Base-by-base conservation (phyloP, 2,797 vertebrate genomes). In the Rhinophrynus dorsalis region DNA sequence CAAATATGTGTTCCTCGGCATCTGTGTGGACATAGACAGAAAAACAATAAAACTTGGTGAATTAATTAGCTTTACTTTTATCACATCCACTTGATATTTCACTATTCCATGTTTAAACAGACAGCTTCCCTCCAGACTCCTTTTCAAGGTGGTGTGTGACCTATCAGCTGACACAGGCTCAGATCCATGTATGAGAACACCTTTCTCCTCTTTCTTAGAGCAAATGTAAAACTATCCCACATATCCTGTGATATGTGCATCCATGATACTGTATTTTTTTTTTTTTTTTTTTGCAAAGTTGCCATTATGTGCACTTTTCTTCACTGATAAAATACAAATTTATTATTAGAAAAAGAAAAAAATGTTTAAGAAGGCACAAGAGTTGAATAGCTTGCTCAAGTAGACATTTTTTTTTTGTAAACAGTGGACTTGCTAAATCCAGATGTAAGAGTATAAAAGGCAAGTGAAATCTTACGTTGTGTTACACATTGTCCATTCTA, bases 341-440 rank as follows among this genome's bases (percentile, higher is more conserved):
- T 73, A 73, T 42, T 12, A 12, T 17, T 62, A 67, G 48, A 77
- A 86, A 86, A 67, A 78, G 86, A 89, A 85, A 87, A 83, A 86
- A 82, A 76, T 68, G 71, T 81, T 79, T 86, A 86, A 83, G 57
- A 92, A 92, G 90, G 90, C 90, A 92, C 87, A 84, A 60, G 83
- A 86, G 86, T 92, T 82, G 85, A 79, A 79, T 83, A 85, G 88
- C n/a, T 88, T 91, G 88, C 88, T 90, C 87, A 87, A 88, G 77
- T 77, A 85, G 83, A 86, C 87, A 76, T 85, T 48, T n/a, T n/a
- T n/a, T n/a, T n/a, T n/a, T 77, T 90, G 89, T 92, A 90, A 92
- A 91, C 90, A 89, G 81, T 87, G 84, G 84, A 81, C 56, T 54
- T 15, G 80, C 76, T 87, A 79, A 87, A 83, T 88, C 86, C 76